Conservation (phyloP, 37 sponge, comb jelly and placozoan species). For the Ianthella basta region DNA sequence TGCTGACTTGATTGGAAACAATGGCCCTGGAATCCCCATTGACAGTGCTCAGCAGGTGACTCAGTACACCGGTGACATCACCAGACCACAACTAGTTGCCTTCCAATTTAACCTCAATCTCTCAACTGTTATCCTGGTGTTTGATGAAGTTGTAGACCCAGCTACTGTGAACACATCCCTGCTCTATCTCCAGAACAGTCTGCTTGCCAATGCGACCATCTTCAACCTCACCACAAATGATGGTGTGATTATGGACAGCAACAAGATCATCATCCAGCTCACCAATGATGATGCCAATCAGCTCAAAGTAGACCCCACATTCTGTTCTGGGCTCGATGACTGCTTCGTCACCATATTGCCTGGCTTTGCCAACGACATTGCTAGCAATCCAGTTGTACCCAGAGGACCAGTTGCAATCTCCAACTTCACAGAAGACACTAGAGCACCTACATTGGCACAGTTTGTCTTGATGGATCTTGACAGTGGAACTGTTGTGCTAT, state of each 20-base stretch:
- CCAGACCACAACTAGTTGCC: slow-evolving; percentile 54
- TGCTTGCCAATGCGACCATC: not conserved
- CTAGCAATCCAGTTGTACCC: slow-evolving; percentile 66
- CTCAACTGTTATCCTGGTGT: slow-evolving; percentile 58
- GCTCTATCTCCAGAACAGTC: slow-evolving; percentile 48
- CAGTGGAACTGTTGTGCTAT: slow-evolving; percentile 58
- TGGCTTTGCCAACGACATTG: slow-evolving; percentile 77
- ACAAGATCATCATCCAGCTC: slow-evolving; percentile 55
- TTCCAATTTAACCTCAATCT: slow-evolving; percentile 77
- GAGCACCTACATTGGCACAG: slow-evolving; percentile 67
- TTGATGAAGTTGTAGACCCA: slow-evolving; percentile 76
- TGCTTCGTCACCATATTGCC: slow-evolving; percentile 56
- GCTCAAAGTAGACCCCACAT: slow-evolving; percentile 41
- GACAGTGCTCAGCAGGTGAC: slow-evolving; percentile 65
- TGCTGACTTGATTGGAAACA: slow-evolving; percentile 59
- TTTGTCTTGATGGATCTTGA: slow-evolving; percentile 79
- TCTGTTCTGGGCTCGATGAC: slow-evolving; percentile 45
- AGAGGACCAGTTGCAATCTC: slow-evolving; percentile 35
- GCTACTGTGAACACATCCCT: slow-evolving; percentile 58
- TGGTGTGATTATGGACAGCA: slow-evolving; percentile 20
- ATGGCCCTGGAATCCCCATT: slow-evolving; percentile 48
- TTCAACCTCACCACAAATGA: slow-evolving; percentile 51
- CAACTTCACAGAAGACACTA: slow-evolving; percentile 65
- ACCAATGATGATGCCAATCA: slow-evolving; percentile 62
- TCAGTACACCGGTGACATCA: slow-evolving; percentile 44